Conservation (phyloP, 1,140 invertebrate genomes). For the Hyles vespertilio region DNA sequence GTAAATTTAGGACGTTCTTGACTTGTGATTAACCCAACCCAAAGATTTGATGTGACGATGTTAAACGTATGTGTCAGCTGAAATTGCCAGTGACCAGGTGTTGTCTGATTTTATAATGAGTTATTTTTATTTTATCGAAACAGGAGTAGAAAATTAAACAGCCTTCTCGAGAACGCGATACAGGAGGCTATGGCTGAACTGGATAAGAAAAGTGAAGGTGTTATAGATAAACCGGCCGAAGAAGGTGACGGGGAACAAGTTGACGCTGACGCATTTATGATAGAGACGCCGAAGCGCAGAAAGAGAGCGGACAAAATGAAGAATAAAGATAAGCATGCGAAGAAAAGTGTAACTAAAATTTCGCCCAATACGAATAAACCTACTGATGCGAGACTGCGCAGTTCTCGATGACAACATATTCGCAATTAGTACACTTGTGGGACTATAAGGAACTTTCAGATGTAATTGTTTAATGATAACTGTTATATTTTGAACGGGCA, state of each 20-base stretch:
- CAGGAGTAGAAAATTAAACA: slow-evolving; percentile 93
- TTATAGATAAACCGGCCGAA: slow-evolving; percentile 6
- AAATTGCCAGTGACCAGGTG: background rate
- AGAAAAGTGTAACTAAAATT: slow-evolving; percentile 39
- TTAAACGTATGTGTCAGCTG: background rate
- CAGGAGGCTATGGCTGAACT: slow-evolving; percentile 93
- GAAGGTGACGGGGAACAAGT: slow-evolving; percentile 2
- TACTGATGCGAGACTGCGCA: slow-evolving; percentile 42
- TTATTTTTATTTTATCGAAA: slow-evolving; percentile 19
- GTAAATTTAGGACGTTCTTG: background rate
- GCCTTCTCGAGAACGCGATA: slow-evolving; percentile 90
- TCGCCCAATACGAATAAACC: slow-evolving; percentile 22
- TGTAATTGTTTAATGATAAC: no score
- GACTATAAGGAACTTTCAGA: no score
- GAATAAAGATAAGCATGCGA: slow-evolving; percentile 36
- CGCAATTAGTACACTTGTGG: no score
- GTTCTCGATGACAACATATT: slow-evolving; percentile 45
- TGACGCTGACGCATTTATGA: slow-evolving; percentile 1
- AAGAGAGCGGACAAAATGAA: slow-evolving; percentile 41
- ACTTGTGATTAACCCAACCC: slow-evolving; percentile 61
- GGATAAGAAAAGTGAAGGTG: slow-evolving; percentile 75
- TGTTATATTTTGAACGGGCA: no score
- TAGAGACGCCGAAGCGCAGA: slow-evolving; percentile 28
- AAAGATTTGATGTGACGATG: slow-evolving; percentile 26
- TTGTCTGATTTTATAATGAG: slow-evolving; percentile 7